Conservation (phyloP, 2,113 vertebrate species). For the Pithys albifrons region DNA sequence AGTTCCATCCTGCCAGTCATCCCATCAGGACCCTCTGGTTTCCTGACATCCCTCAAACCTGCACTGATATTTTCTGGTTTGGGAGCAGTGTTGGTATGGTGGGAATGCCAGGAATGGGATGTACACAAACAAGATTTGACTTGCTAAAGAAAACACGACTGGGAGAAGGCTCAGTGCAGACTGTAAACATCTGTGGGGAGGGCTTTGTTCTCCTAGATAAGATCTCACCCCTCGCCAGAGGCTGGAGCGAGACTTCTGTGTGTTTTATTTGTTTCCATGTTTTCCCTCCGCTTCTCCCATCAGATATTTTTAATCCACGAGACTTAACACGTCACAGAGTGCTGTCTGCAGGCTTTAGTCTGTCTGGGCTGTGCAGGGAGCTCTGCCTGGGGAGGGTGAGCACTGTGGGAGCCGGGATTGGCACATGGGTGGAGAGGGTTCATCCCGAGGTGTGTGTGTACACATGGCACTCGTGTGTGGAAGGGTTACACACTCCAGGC, state of each 20-base stretch:
- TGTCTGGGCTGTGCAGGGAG: not conserved
- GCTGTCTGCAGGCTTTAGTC: not conserved
- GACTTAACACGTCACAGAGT: not conserved
- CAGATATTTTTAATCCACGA: not conserved
- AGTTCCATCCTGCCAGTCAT: not conserved
- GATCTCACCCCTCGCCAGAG: slow-evolving; percentile 17
- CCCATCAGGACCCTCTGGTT: not conserved
- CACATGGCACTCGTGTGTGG: not conserved
- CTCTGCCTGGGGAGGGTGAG: not conserved
- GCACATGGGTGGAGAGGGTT: not conserved
- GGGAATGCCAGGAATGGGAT: slow-evolving; percentile 29
- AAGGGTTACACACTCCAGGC: not conserved
- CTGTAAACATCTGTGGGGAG: slow-evolving; percentile 46
- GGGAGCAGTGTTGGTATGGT: not conserved
- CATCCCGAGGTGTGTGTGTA: not conserved
- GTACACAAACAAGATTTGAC: slow-evolving; percentile 54
- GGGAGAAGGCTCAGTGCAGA: not conserved
- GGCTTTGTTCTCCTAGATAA: slow-evolving; percentile 57
- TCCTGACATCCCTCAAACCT: not conserved
- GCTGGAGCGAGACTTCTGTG: slow-evolving; percentile 7
- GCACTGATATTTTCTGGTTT: not conserved
- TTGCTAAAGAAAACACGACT: slow-evolving; percentile 32
- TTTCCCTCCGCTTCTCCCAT: not conserved
- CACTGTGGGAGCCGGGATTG: not conserved
- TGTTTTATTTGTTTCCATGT: not conserved